phyloP scores from a whole-genome alignment of 2,113 vertebrate genomes.

The Etia nguti region DNA sequence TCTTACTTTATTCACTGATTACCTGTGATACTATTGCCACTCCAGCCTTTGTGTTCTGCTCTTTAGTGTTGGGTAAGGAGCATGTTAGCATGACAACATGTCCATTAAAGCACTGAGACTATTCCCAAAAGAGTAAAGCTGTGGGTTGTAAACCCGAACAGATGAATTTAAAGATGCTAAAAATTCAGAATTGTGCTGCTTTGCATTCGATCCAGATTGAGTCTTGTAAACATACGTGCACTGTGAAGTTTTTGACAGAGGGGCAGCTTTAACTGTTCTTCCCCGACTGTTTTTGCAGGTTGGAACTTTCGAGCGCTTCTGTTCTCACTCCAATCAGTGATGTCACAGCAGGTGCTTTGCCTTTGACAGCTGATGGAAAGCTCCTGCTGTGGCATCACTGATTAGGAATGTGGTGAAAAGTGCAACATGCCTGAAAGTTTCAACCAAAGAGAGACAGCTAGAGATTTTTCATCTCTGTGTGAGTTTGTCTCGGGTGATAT shows the following conservation, averaged over 20 bases:
- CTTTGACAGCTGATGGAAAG: conserved; percentile 30
- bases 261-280: background rate
- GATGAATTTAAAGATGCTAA: background rate
- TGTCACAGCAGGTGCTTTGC: conserved; percentile 37
- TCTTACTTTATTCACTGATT: background rate
- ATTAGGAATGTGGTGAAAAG: conserved; percentile 33
- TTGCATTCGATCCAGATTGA: background rate
- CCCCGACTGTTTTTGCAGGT: background rate
- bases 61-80: background rate
- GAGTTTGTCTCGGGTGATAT: background rate
- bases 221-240: background rate
- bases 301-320: background rate
- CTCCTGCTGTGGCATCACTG: conserved; percentile 33
- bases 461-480: background rate
- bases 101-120: background rate
- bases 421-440: conserved; percentile 1
- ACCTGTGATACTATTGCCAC: background rate
- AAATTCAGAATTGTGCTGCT: background rate
- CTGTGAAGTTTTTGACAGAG: background rate
- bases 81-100: too few relatives aligned
- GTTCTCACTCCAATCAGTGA: conserved; percentile 39
- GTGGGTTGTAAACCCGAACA: background rate
- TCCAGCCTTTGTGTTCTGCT: background rate
- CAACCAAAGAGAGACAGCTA: background rate
- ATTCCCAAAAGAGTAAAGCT: background rate